Base-by-base conservation (phyloP, 1,140 invertebrate species). In the Neotoxoptera formosana region DNA sequence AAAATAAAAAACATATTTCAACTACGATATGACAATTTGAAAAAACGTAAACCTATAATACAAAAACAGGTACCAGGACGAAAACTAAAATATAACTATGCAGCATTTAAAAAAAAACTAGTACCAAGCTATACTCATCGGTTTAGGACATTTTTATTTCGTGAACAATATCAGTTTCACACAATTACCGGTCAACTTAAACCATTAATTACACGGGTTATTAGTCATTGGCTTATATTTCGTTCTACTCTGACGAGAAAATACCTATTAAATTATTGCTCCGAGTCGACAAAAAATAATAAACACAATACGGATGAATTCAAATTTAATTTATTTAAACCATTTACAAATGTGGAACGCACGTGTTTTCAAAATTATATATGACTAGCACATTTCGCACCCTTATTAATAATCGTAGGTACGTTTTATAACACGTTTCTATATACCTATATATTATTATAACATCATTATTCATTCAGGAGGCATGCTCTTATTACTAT, bases 401-500 rank as follows among this genome's bases (percentile, higher is more conserved):
- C 30, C 11, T 25, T 47, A 30, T 45, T 47, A 86, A 30, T 86
- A 30, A 86, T 2, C 23, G 14, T n/a, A 47, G 60, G n/a, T 45
- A 41, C 23, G 45, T 86, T 86, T 47, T 86, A 30, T 47, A n/a
- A 30, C 45, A 30, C 45, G n/a, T 36, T 20, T 20, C 51, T 7
- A 53, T 86, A 34, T 51, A 11, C 51, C 51, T 7, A 53, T 86
- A 34, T 51, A 11, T 88, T 51, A 11, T 88, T 51, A 51, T 53
- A 51, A 51, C 23, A 11, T 86, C 41, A 11, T 88, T 89, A 56
- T 89, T 89, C n/a, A 56, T 41, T 41, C 51, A 25, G 34, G 51
- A 25, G 34, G 51, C 88, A 90, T 90, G 51, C 14, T 90, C 30
- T 90, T 45, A 45, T 30, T 67, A 90, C 41, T 41, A 90, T 41